These are phyloP conservation scores for Biston stratarius DNA, from an alignment of 2,888 invertebrate species.

Conservation along the genomic window DNA sequence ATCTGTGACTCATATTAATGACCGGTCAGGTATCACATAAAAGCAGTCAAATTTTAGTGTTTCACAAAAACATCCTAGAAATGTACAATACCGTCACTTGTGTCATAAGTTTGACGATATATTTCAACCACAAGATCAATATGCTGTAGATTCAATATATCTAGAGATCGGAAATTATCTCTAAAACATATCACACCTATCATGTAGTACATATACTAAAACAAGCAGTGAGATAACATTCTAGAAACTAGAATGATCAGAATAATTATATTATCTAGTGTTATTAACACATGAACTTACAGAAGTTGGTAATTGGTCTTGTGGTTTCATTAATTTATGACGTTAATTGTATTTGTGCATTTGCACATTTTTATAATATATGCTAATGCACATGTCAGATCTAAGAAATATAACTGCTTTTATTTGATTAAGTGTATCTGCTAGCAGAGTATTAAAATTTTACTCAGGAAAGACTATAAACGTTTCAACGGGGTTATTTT, in stretches of 20 bases:
- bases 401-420: background rate
- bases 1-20: too few species aligned
- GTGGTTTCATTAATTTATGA: background rate
- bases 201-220: background rate
- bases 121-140: background rate
- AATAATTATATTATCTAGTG: constrained; percentile 4
- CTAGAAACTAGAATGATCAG: background rate
- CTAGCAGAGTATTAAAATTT: background rate
- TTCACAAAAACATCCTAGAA: background rate
- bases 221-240: constrained; percentile 6
- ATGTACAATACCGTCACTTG: background rate
- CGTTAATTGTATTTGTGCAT: background rate
- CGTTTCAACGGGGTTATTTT: background rate
- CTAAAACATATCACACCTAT: background rate
- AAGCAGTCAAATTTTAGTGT: background rate
- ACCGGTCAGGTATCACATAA: background rate
- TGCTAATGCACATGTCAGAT: background rate
- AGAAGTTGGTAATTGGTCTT: background rate
- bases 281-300: background rate
- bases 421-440: background rate
- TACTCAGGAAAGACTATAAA: background rate
- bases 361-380: background rate
- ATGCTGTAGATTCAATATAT: background rate
- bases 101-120: too few species aligned
- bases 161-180: background rate